Evolutionary conservation across 2,888 invertebrate genomes (phyloP), one percentile per base, ranked within the genome.

Genomic region (Trichogramma evanescens): DNA sequence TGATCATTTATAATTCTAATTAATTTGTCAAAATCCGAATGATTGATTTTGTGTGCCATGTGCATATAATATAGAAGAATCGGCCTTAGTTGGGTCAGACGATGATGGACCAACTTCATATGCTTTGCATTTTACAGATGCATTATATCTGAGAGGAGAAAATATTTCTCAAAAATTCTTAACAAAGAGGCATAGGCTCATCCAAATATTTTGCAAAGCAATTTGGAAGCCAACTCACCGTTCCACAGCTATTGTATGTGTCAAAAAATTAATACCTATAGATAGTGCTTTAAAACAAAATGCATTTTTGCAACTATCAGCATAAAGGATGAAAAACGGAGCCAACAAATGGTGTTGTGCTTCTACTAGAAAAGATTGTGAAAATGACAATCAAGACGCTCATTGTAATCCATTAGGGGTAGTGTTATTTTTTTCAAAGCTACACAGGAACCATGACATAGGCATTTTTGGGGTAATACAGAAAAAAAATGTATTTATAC

Each of bases 91-190:
- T 4, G 57, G 49, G 5, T 4, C 5, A 39, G 53, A 58, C 26
- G 66, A 67, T 1, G 66, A 60, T 44, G 53, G 53, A 4, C 70
- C 76, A 1, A 73, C 74, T 4, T 71, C 81, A 43, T 81, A 78
- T 57, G 82, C 85, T 1, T 74, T 96, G 42, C 95, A 86, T 70
- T 80, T 95, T 9, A 85, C 95, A 55, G 95, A 96, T 76, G 91
- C 88, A 0, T 74, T 84, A 66, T 80, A 85, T 65, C 80, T 93
- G 40, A 92, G 89, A 48, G 88, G 88, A 3, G 81, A 82, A 40
- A 85, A 89, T 70, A 82, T 93, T n/a, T 82, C 80, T 52, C 66
- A 73, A 4, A 67, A 77, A 48, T 80, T 80, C 13, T 83, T 90
- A 59, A 80, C 80, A 45, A 86, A 89, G 66, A 86, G 91, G 89